A percentile compares a stretch with the other conserved stretches of the same genome.
These are phyloP conservation scores for Uria lomvia DNA, from an alignment of 2,113 vertebrate genomes.

Conservation along the genomic window DNA sequence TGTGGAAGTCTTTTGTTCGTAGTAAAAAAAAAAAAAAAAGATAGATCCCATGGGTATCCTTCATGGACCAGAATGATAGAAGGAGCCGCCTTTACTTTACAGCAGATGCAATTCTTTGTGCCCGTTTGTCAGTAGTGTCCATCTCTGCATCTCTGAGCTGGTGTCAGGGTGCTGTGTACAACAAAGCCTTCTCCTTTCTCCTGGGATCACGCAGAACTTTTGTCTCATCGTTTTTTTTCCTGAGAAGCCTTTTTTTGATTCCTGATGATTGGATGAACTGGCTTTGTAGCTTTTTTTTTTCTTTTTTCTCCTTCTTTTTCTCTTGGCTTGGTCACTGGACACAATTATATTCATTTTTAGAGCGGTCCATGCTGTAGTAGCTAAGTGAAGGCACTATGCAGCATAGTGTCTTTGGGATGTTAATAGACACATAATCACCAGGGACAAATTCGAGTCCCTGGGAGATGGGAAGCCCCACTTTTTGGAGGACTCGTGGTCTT, in stretches of 20 bases:
- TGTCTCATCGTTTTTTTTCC: neutral
- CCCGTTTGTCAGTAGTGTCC: neutral
- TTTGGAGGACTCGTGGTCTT: neutral
- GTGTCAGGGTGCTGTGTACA: neutral
- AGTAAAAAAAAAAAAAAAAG: neutral
- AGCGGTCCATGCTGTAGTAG: neutral
- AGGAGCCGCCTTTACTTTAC: neutral
- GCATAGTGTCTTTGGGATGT: neutral
- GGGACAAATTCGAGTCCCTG: neutral
- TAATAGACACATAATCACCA: neutral
- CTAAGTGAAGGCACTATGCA: neutral
- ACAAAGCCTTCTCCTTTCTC: neutral
- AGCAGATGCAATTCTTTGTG: neutral
- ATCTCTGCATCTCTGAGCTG: neutral
- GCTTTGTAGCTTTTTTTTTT: neutral
- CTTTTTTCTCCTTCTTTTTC: neutral
- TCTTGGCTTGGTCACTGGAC: neutral
- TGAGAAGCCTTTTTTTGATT: neutral
- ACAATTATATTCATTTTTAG: neutral
- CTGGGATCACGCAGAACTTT: neutral
- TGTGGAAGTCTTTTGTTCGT: neutral
- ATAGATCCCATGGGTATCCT: neutral
- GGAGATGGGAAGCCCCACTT: neutral
- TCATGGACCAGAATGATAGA: neutral
- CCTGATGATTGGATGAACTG: neutral